Conservation (phyloP, 1,140 invertebrate genomes). For the Papilio machaon region DNA sequence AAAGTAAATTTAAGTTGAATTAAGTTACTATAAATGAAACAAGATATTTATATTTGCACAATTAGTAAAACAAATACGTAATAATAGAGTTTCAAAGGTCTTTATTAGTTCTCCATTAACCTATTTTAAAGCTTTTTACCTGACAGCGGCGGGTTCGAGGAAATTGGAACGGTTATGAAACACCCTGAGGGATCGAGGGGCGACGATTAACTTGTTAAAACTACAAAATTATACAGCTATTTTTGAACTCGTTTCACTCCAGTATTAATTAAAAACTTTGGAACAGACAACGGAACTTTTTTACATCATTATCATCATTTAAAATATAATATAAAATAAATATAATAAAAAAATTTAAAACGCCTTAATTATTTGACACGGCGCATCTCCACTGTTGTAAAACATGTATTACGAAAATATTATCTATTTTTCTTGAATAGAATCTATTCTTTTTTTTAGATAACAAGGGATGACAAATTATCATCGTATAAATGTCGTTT, state of each 20-base stretch:
- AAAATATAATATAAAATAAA: background rate
- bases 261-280: slow-evolving; percentile 1
- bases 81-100: background rate
- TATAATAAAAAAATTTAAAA: background rate
- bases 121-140: slow-evolving; percentile 14
- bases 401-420: too few relatives aligned
- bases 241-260: background rate
- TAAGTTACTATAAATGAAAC: background rate
- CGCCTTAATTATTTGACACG: background rate
- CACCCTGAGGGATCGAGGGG: background rate
- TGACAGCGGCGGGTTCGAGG: background rate
- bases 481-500: too few relatives aligned
- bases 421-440: too few relatives aligned
- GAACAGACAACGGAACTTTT: background rate
- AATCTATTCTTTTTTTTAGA: too few relatives aligned
- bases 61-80: background rate
- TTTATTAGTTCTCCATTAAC: slow-evolving; percentile 12
- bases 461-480: too few relatives aligned
- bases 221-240: slow-evolving; percentile 22
- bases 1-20: background rate
- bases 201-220: slow-evolving; percentile 10
- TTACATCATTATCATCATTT: background rate
- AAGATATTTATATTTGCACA: background rate
- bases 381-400: too few relatives aligned
- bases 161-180: slow-evolving; percentile 19